A percentile compares a stretch with the other conserved stretches of the same genome.
phyloP scores from a whole-genome alignment of 2,797 vertebrate genomes.

The Oryzias dopingdopingensis region DNA sequence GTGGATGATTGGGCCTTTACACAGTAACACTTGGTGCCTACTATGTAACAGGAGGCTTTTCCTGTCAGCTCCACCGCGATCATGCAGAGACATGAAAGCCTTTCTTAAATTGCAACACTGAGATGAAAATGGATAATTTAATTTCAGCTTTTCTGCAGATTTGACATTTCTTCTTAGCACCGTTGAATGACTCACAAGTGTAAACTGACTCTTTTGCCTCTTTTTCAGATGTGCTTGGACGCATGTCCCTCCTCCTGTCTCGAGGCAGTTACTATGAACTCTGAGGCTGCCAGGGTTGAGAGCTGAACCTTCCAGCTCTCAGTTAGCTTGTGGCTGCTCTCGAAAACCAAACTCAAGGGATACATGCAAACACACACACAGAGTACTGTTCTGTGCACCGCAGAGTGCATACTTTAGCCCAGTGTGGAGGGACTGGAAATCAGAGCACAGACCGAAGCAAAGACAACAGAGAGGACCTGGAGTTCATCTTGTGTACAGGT shows the following conservation, averaged over 20 bases:
- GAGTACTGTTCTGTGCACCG: constrained; percentile 40
- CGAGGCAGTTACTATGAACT: constrained; percentile 16
- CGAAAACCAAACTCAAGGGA: constrained; percentile 33
- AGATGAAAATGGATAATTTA: too few species aligned
- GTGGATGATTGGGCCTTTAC: neutral
- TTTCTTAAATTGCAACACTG: too few species aligned
- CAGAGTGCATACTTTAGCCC: constrained; percentile 52
- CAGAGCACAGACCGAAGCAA: constrained; percentile 41
- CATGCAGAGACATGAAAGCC: too few species aligned
- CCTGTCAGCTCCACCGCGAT: neutral
- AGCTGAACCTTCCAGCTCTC: constrained; percentile 31
- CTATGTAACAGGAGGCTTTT: neutral
- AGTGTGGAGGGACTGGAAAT: constrained; percentile 50
- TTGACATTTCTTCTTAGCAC: too few species aligned
- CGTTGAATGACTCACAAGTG: too few species aligned
- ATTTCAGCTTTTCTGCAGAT: too few species aligned
- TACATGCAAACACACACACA: constrained; percentile 8
- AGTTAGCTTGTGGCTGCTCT: constrained; percentile 37
- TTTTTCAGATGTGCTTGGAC: constrained; percentile 9
- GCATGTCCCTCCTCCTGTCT: constrained; percentile 7
- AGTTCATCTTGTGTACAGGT: constrained; percentile 44
- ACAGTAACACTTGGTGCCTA: neutral
- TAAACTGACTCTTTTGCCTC: neutral
- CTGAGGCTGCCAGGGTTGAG: constrained; percentile 15
- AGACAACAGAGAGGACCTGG: constrained; percentile 46